Evolutionary conservation across 2,888 invertebrate genomes (phyloP).

Genomic region (Cataglyphis cursor): DNA sequence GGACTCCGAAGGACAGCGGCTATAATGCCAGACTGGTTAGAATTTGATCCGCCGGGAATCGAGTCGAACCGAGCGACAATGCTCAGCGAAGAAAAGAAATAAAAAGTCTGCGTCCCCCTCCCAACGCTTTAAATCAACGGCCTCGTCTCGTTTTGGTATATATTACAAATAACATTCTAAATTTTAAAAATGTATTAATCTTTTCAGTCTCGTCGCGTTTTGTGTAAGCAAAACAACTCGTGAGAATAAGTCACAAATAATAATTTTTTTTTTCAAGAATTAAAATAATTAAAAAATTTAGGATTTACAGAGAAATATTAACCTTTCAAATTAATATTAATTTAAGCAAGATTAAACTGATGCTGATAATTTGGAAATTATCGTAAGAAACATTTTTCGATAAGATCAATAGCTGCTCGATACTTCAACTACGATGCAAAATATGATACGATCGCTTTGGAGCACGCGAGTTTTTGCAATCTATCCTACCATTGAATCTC

Average conservation of each 20-base stretch:
- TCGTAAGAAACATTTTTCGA: neutral
- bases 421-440: slow-evolving; percentile 51
- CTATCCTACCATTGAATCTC: slow-evolving; percentile 70
- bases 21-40: slow-evolving; percentile 86
- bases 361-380: neutral
- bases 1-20: slow-evolving; percentile 84
- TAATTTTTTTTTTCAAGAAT: neutral
- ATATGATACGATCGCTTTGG: slow-evolving; percentile 65
- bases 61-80: slow-evolving; percentile 83
- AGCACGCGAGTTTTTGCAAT: slow-evolving; percentile 68
- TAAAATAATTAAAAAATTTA: neutral
- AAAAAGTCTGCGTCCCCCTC: slow-evolving; percentile 57
- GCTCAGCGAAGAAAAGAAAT: slow-evolving; percentile 79
- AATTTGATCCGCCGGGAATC: slow-evolving; percentile 86
- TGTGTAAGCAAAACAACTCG: neutral
- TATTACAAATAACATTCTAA: slow-evolving; percentile 39
- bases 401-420: slow-evolving; percentile 20
- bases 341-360: neutral
- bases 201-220: neutral
- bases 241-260: neutral
- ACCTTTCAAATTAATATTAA: neutral
- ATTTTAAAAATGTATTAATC: slow-evolving; percentile 8
- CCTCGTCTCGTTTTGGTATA: neutral
- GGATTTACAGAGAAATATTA: slow-evolving; percentile 12
- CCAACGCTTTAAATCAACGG: slow-evolving; percentile 46